Base-by-base conservation (phyloP, 2,113 vertebrate genomes). In the Periophthalmus modestus region DNA sequence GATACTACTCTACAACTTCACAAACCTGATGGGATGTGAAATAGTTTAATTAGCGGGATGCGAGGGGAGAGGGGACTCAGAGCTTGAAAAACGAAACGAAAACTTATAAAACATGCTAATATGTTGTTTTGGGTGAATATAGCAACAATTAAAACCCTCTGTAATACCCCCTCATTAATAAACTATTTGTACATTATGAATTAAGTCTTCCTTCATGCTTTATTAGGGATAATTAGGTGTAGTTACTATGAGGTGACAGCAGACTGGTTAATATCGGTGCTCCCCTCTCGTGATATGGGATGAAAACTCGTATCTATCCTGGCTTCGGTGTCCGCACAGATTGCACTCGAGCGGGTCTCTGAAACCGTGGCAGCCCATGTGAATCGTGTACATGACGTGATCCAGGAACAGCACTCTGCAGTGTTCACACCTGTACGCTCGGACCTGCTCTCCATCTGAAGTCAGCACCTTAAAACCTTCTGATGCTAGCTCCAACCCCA, bases 371-470 rank as follows among this genome's bases (percentile, higher is more conserved):
- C 97, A 99, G 79, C 98, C 98, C 98, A 99, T 99, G 83, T 99
- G 98, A 84, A 99, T 99, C 34, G 98, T 98, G 75, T 98, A 99
- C 98, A 99, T 99, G 86, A 99, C 98, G 3, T 98, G 97, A 92
- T 99, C 98, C 84, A 99, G 93, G 93, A 98, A 99, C 73, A 99
- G 95, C 72, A 99, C 93, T 61, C 97, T 91, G 90, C 98, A 99
- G 90, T 97, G 97, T 94, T 97, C 94, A 0, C 98, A 99, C 81
- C 94, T 92, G 91, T 99, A 96, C 55, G 94, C 95, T 88, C 94
- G 95, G 80, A 99, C 89, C 87, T 95, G 95, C 70, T 98, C 96
- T 12, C 98, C 98, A 2, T 92, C 95, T 0, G 90, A 83, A 74
- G 94, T 94, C 75, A 98, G 81, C 77, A 99, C 97, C 83, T 97